phyloP scores from a whole-genome alignment of 1,140 invertebrate species.

The Macrotrachela quadricornifera region DNA sequence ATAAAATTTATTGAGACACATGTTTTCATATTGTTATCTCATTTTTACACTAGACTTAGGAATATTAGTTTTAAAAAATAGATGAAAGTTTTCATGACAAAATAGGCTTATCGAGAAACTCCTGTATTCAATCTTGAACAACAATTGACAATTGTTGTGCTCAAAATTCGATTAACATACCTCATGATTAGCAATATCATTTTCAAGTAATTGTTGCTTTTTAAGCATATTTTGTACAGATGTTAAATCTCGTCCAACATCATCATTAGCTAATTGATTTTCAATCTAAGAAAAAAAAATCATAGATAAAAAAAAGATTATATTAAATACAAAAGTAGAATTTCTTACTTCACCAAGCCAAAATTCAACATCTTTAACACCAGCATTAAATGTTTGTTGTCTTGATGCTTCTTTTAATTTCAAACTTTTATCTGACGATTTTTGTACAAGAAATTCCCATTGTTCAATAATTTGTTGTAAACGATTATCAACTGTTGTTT shows the following conservation, averaged over 20 bases:
- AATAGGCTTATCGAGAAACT: too few species aligned
- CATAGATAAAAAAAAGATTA: not conserved
- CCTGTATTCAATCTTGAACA: too few species aligned
- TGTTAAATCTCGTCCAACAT: constrained; percentile 88
- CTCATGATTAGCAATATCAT: constrained; percentile 69
- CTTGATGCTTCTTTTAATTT: constrained; percentile 97
- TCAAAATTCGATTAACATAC: constrained; percentile 42
- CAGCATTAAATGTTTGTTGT: constrained; percentile 93
- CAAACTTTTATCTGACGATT: constrained; percentile 86
- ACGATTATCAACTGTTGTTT: constrained; percentile 38
- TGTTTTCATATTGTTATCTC: too few species aligned
- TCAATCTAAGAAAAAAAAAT: constrained; percentile 18
- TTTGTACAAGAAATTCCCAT: constrained; percentile 91
- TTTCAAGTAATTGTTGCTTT: constrained; percentile 92
- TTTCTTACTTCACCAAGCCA: constrained; percentile 94
- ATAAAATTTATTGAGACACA: too few species aligned
- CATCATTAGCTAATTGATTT: constrained; percentile 86
- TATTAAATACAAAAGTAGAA: too few species aligned
- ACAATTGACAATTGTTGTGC: too few species aligned
- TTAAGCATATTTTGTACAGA: constrained; percentile 98
- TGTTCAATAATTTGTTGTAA: constrained; percentile 85
- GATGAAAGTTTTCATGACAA: too few species aligned
- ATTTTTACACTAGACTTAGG: too few species aligned
- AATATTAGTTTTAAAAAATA: too few species aligned
- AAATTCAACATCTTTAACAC: constrained; percentile 97